These are phyloP conservation scores for Neoarius graeffei DNA, from an alignment of 2,113 vertebrate species.

Conservation along the genomic window DNA sequence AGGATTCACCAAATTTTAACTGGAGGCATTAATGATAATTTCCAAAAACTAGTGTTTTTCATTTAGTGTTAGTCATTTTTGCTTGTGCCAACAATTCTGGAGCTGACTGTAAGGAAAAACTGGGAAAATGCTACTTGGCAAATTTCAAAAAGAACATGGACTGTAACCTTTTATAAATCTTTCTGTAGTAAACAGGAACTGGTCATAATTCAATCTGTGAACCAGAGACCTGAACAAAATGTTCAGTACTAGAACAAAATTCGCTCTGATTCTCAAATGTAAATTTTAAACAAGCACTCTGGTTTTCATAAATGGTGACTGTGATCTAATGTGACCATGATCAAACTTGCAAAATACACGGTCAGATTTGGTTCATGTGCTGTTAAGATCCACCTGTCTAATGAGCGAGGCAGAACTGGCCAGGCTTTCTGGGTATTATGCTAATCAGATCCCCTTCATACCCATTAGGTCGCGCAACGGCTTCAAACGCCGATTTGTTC, in stretches of 20 bases:
- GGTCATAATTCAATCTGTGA: not conserved
- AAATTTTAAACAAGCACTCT: not conserved
- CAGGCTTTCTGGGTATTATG: conserved; percentile 58
- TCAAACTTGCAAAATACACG: conserved; percentile 11
- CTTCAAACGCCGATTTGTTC: conserved; percentile 80
- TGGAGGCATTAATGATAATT: not conserved
- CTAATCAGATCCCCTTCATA: conserved; percentile 70
- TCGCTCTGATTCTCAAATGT: not conserved
- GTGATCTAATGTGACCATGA: not conserved
- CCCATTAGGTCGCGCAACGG: conserved; percentile 73
- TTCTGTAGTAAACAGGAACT: conserved; percentile 3
- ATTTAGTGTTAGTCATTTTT: not conserved
- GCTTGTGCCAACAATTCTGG: not conserved
- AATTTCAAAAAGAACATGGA: conserved; percentile 1
- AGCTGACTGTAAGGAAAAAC: not conserved
- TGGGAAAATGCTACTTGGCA: not conserved
- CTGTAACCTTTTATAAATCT: not conserved
- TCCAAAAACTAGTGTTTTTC: not conserved
- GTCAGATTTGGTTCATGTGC: conserved; percentile 27
- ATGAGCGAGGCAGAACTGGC: conserved; percentile 37
- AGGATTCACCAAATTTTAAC: not conserved
- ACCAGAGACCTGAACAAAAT: not conserved
- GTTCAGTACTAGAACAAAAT: not conserved
- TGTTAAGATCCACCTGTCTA: conserved; percentile 45
- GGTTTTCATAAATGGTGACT: not conserved